These are phyloP conservation scores for Venustoraphidia nigricollis DNA, from an alignment of 2,888 invertebrate genomes.

Conservation along the genomic window DNA sequence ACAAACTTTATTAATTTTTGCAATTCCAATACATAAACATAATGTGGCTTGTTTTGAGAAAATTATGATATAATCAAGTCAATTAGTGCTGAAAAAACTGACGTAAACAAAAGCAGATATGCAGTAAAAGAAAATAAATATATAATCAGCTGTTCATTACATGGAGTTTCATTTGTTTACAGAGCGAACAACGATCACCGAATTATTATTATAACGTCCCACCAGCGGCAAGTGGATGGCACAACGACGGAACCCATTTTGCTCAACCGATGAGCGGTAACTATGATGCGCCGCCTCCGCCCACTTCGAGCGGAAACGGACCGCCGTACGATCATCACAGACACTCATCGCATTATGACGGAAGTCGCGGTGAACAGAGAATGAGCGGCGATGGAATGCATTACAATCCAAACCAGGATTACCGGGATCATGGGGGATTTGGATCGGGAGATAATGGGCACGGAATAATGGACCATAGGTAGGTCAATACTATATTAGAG, in stretches of 20 bases:
- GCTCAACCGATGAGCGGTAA: constrained; percentile 17
- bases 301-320: constrained; percentile 15
- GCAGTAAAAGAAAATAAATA: too few relatives aligned
- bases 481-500: background rate
- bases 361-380: background rate
- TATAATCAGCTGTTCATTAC: too few relatives aligned
- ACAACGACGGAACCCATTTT: constrained; percentile 13
- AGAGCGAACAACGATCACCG: constrained; percentile 10
- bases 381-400: constrained; percentile 4
- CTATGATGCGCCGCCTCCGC: constrained; percentile 25
- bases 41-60: background rate
- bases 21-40: background rate
- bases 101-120: too few relatives aligned
- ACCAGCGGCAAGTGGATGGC: constrained; percentile 12
- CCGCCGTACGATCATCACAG: constrained; percentile 27
- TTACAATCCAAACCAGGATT: constrained; percentile 1
- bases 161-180: background rate
- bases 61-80: too few relatives aligned
- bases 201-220: constrained; percentile 13
- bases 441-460: background rate
- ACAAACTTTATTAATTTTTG: background rate
- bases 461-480: background rate
- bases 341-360: constrained; percentile 18
- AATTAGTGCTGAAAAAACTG: too few relatives aligned
- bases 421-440: background rate